Evolutionary conservation across 2,113 vertebrate species (phyloP).

Genomic region (Mungos mungo): DNA sequence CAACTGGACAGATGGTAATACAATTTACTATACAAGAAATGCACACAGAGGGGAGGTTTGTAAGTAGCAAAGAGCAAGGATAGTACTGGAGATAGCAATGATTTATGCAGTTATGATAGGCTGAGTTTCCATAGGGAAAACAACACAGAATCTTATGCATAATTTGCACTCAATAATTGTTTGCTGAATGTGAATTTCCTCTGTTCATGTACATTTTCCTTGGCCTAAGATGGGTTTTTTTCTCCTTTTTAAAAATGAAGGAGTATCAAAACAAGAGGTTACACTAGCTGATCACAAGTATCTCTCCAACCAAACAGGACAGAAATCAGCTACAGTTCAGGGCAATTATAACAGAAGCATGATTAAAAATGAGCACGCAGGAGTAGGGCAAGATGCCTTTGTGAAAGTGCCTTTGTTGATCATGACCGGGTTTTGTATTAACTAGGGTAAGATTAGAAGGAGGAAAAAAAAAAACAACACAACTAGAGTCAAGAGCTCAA

Average conservation of each 20-base stretch:
- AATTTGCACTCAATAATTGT: background rate
- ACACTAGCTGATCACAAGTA: background rate
- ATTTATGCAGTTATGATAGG: background rate
- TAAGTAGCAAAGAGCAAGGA: background rate
- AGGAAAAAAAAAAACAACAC: background rate
- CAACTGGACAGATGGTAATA: background rate
- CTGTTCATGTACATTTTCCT: background rate
- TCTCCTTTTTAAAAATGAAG: background rate
- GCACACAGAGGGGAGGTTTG: background rate
- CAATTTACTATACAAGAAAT: constrained; percentile 1
- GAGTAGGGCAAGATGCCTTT: background rate
- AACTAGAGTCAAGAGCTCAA: background rate
- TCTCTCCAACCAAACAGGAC: background rate
- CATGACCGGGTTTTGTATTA: constrained; percentile 55
- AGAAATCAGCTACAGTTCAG: background rate
- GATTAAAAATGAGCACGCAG: background rate
- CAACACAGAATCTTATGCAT: background rate
- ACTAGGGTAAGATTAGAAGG: background rate
- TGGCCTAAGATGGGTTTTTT: background rate
- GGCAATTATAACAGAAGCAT: background rate
- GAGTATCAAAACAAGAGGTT: background rate
- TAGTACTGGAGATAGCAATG: background rate
- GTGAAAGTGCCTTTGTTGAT: constrained; percentile 7
- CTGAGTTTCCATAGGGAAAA: background rate
- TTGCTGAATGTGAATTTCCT: background rate